phyloP scores from a whole-genome alignment of 1,140 invertebrate species.

The Hirudo medicinalis region DNA sequence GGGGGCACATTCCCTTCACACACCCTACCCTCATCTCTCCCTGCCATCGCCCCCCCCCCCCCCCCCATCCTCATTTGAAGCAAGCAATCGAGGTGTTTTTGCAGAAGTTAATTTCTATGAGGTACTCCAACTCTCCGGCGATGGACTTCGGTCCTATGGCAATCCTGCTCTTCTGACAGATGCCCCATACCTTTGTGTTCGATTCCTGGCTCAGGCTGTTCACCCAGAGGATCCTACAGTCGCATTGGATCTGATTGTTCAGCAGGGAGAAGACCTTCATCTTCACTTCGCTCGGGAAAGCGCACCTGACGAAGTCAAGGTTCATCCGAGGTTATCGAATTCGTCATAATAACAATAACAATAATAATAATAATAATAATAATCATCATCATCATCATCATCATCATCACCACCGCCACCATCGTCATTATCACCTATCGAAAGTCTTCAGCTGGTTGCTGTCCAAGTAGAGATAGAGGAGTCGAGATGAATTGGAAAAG shows the following conservation, averaged over 20 bases:
- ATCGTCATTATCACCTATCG: conserved; percentile 1
- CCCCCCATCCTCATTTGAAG: too few relatives aligned
- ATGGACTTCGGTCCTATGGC: neutral
- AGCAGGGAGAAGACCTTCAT: conserved; percentile 21
- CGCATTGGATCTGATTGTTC: conserved; percentile 21
- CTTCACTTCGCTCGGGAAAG: neutral
- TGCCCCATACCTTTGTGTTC: conserved; percentile 19
- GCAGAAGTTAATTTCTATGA: neutral
- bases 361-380: too few relatives aligned
- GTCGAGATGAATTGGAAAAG: neutral
- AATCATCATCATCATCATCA: too few relatives aligned
- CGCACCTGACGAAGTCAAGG: neutral
- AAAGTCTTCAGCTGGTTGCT: conserved; percentile 18
- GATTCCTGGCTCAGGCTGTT: neutral
- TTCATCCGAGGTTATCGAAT: neutral
- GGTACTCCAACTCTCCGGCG: conserved; percentile 4
- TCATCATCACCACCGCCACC: too few relatives aligned
- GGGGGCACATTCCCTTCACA: too few relatives aligned
- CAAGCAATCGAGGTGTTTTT: too few relatives aligned
- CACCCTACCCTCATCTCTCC: too few relatives aligned
- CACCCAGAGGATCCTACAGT: conserved; percentile 19
- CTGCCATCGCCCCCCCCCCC: too few relatives aligned
- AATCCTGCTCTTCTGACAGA: neutral
- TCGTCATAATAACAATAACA: neutral
- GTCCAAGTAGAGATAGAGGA: conserved; percentile 20